phyloP scores from a whole-genome alignment of 2,113 vertebrate genomes.

The Centropus unirufus region DNA sequence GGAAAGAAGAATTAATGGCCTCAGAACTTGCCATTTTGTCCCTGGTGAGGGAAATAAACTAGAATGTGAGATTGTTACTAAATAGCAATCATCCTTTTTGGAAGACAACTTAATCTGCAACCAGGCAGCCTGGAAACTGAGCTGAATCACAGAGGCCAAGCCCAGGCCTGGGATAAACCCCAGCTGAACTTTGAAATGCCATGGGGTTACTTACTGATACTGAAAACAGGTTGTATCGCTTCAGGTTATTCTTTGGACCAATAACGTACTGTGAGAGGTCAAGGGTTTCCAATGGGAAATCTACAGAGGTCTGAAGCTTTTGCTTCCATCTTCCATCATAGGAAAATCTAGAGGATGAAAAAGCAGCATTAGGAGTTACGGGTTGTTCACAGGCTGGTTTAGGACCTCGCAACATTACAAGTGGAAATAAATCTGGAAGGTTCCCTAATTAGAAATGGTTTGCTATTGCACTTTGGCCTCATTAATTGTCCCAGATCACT shows the following conservation, averaged over 20 bases:
- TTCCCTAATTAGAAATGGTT: neutral
- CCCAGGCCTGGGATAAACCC: neutral
- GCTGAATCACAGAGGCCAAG: neutral
- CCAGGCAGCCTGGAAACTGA: neutral
- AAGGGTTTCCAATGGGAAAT: slow-evolving; percentile 92
- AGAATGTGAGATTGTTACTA: neutral
- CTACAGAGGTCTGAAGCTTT: slow-evolving; percentile 94
- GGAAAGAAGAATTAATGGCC: neutral
- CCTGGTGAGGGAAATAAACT: neutral
- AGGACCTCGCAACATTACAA: neutral
- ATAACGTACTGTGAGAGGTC: slow-evolving; percentile 94
- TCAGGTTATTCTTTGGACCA: slow-evolving; percentile 88
- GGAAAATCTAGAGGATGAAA: slow-evolving; percentile 85
- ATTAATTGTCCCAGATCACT: neutral
- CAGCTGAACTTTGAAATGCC: neutral
- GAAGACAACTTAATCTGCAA: neutral
- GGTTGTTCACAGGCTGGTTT: neutral
- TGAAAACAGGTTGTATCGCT: slow-evolving; percentile 92
- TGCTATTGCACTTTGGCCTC: neutral
- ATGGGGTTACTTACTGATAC: slow-evolving; percentile 88
- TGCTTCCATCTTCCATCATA: slow-evolving; percentile 98
- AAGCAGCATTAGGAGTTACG: neutral
- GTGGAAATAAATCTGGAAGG: neutral
- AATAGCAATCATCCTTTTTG: neutral
- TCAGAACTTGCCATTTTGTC: neutral